These are phyloP conservation scores for Fopius arisanus DNA, from an alignment of 1,140 invertebrate species.

Conservation along the genomic window DNA sequence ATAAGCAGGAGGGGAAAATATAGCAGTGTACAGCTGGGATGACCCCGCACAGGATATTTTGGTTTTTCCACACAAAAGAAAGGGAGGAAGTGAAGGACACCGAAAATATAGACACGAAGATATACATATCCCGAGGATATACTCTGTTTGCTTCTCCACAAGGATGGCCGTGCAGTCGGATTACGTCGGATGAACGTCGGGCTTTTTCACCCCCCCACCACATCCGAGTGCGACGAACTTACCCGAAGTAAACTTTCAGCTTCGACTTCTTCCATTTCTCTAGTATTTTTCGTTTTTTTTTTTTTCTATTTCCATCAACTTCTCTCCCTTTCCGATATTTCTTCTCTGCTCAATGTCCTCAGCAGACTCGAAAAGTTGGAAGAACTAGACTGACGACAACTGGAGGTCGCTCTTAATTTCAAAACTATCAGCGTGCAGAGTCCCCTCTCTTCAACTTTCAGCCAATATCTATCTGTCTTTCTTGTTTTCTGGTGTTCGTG, in stretches of 20 bases:
- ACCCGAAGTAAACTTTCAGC: slow-evolving; percentile 2
- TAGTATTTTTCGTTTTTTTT: not conserved
- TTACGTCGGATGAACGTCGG: slow-evolving; percentile 25
- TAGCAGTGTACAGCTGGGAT: too few relatives aligned
- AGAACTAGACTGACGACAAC: slow-evolving; percentile 7
- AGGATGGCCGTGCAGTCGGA: slow-evolving; percentile 21
- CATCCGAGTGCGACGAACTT: not conserved
- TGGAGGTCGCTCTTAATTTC: slow-evolving; percentile 25
- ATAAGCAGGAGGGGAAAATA: too few relatives aligned
- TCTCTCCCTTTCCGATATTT: not conserved
- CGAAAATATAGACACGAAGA: not conserved
- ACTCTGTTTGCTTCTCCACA: slow-evolving; percentile 8
- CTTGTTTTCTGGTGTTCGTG: not conserved
- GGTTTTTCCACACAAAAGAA: not conserved
- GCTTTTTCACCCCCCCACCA: not conserved
- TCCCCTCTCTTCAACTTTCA: not conserved
- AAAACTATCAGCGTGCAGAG: slow-evolving; percentile 11
- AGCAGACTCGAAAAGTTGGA: not conserved
- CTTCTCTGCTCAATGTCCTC: not conserved
- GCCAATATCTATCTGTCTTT: slow-evolving; percentile 7
- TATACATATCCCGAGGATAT: not conserved
- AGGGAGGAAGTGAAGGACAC: not conserved
- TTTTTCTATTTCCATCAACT: not conserved
- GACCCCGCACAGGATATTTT: not conserved
- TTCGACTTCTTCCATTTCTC: slow-evolving; percentile 9